These are phyloP conservation scores for Brassicogethes aeneus DNA, from an alignment of 2,888 invertebrate genomes.

Conservation along the genomic window DNA sequence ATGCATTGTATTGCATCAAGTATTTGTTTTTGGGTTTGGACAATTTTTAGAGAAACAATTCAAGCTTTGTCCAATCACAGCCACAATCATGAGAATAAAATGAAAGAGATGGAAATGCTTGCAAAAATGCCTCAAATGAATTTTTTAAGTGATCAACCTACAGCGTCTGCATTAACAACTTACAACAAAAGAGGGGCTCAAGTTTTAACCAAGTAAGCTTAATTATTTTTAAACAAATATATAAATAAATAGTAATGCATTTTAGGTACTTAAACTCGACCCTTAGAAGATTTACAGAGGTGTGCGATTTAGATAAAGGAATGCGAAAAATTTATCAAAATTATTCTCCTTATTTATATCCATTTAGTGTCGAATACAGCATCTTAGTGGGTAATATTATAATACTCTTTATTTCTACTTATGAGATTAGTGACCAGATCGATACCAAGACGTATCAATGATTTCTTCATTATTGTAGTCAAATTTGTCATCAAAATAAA, in stretches of 20 bases:
- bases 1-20: slow-evolving; percentile 76
- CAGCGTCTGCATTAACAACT: slow-evolving; percentile 31
- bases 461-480: too few species aligned
- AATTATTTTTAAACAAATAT: too few species aligned
- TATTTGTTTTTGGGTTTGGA: slow-evolving; percentile 72
- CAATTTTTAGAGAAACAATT: slow-evolving; percentile 64
- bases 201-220: slow-evolving; percentile 1
- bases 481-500: too few species aligned
- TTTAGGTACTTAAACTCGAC: slow-evolving; percentile 20
- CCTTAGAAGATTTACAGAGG: slow-evolving; percentile 22
- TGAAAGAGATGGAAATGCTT: slow-evolving; percentile 7
- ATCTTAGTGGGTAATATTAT: slow-evolving; percentile 59
- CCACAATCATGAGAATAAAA: slow-evolving; percentile 34
- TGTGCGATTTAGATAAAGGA: slow-evolving; percentile 43
- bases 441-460: too few species aligned
- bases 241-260: slow-evolving; percentile 4
- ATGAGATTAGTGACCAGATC: not conserved
- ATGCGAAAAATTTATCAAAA: slow-evolving; percentile 46
- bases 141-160: slow-evolving; percentile 16
- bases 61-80: slow-evolving; percentile 49
- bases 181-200: slow-evolving; percentile 26
- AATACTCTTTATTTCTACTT: not conserved
- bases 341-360: slow-evolving; percentile 69
- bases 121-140: slow-evolving; percentile 11
- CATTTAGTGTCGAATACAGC: slow-evolving; percentile 73